These are phyloP conservation scores for Nansenia antarctica DNA, from an alignment of 2,113 vertebrate genomes.

Conservation along the genomic window DNA sequence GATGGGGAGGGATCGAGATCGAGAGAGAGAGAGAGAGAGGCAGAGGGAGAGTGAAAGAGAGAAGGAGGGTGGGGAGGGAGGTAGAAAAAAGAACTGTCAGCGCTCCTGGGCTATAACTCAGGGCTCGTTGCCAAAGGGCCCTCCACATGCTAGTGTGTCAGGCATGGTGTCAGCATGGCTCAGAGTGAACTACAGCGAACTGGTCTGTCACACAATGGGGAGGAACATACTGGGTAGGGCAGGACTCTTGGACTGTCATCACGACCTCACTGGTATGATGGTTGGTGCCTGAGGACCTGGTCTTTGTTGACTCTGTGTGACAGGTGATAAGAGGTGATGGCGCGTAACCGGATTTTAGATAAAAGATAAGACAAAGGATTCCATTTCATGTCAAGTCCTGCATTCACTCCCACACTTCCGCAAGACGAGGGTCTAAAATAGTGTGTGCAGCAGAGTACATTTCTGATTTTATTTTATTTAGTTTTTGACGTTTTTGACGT, in stretches of 20 bases:
- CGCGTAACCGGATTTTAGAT: neutral
- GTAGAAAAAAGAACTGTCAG: slow-evolving; percentile 69
- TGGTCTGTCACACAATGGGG: slow-evolving; percentile 41
- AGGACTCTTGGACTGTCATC: slow-evolving; percentile 40
- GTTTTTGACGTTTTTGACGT: too few species aligned
- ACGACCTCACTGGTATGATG: slow-evolving; percentile 34
- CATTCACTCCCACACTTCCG: neutral
- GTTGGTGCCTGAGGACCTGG: slow-evolving; percentile 20
- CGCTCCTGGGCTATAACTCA: slow-evolving; percentile 69
- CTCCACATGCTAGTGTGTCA: slow-evolving; percentile 54
- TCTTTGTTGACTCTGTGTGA: slow-evolving; percentile 14
- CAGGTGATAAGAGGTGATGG: slow-evolving; percentile 10
- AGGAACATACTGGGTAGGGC: slow-evolving; percentile 40
- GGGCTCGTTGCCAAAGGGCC: slow-evolving; percentile 57
- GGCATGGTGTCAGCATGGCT: slow-evolving; percentile 65
- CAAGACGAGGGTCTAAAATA: neutral
- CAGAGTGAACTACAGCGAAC: slow-evolving; percentile 35
- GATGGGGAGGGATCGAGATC: too few species aligned
- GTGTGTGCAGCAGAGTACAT: too few species aligned
- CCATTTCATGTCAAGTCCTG: too few species aligned
- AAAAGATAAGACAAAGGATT: too few species aligned
- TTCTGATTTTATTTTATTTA: too few species aligned
- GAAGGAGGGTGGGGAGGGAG: slow-evolving; percentile 6
- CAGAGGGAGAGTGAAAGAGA: slow-evolving; percentile 38
- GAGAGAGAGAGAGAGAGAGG: slow-evolving; percentile 1